Evolutionary conservation across 2,888 invertebrate genomes (phyloP).

Genomic region (Chrysodeixis includens): DNA sequence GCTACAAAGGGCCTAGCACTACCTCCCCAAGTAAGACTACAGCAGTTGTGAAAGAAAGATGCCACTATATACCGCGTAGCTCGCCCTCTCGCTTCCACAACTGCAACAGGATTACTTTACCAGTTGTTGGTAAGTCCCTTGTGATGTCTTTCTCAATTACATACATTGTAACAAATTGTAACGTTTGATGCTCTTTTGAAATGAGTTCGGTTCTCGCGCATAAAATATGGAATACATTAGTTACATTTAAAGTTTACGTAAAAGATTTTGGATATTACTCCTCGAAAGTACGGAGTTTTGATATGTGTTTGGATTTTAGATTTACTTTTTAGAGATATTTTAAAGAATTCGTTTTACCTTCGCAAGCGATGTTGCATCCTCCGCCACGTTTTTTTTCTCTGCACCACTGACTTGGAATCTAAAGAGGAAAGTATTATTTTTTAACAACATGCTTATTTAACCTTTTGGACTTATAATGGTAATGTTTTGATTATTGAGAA

Average conservation of each 20-base stretch:
- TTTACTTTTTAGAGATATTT: neutral
- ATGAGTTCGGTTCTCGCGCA: constrained; percentile 1
- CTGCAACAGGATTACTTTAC: no score
- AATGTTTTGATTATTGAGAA: no score
- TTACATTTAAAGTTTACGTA: neutral
- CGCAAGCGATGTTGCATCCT: constrained; percentile 81
- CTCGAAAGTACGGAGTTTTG: neutral
- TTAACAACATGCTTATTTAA: no score
- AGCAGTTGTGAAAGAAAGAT: no score
- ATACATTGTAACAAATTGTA: constrained; percentile 43
- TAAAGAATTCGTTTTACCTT: constrained; percentile 71
- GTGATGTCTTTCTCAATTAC: constrained; percentile 46
- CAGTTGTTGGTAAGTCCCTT: no score
- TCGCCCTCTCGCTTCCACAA: no score
- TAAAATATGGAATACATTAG: constrained; percentile 12
- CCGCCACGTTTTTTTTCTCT: constrained; percentile 80
- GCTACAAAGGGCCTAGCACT: constrained; percentile 26
- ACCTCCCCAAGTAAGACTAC: no score
- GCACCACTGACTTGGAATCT: constrained; percentile 85
- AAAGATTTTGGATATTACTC: neutral
- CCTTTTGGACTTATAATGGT: no score
- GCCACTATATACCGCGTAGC: no score
- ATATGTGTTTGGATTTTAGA: neutral
- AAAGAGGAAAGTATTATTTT: constrained; percentile 48
- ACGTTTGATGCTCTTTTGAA: constrained; percentile 3